These are phyloP conservation scores for Malaclemys terrapin DNA, from an alignment of 2,113 vertebrate species.

Conservation along the genomic window DNA sequence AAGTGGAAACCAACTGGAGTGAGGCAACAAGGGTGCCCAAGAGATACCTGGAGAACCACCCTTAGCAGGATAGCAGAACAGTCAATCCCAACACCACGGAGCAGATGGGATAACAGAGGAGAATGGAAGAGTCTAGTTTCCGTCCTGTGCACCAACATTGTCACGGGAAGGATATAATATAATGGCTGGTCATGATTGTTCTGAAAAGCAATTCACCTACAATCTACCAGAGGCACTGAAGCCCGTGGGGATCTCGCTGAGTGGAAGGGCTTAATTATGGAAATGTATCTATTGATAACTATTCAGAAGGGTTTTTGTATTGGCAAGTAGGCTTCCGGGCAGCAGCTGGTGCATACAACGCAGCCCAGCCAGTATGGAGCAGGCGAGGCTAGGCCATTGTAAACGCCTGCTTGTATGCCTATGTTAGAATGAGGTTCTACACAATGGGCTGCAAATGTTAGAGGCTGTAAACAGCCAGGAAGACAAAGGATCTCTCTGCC, in stretches of 20 bases:
- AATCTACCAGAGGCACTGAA: fast-evolving
- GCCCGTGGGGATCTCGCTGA: fast-evolving
- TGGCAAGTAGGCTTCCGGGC: fast-evolving
- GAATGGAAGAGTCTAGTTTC: not conserved
- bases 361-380: not conserved
- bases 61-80: not conserved
- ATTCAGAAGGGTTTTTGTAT: fast-evolving
- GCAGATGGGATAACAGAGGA: not conserved
- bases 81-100: not conserved
- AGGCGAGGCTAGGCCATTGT: not conserved
- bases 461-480: not conserved
- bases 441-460: fast-evolving
- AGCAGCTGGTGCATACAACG: not conserved
- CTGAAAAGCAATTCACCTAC: not conserved
- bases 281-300: not conserved
- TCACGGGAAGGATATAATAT: not conserved
- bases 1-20: no score
- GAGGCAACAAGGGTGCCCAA: not conserved
- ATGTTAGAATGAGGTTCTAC: not conserved
- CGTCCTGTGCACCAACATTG: not conserved
- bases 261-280: not conserved
- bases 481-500: not conserved
- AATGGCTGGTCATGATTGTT: not conserved
- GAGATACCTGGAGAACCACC: not conserved
- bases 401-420: not conserved